Evolutionary conservation across 2,797 vertebrate genomes (phyloP).

Genomic region (Mormyrops attenuatus): DNA sequence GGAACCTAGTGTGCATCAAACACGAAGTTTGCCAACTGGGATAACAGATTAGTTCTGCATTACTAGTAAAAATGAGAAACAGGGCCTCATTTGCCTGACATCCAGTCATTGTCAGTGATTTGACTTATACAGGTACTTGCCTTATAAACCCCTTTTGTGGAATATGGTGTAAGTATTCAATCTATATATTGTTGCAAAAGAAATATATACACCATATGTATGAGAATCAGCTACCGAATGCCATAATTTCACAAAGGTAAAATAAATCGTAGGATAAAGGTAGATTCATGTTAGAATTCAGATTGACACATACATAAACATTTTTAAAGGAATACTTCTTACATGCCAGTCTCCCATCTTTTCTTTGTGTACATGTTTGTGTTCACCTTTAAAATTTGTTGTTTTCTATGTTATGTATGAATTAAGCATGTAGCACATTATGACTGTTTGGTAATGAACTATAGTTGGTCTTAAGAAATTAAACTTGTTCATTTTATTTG

Average conservation of each 20-base stretch:
- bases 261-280: not conserved
- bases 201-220: not conserved
- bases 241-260: not conserved
- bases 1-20: not conserved
- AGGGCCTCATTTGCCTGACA: not conserved
- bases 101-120: not conserved
- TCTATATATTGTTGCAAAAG: not conserved
- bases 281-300: not conserved
- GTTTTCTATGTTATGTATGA: not conserved
- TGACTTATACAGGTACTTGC: not conserved
- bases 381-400: constrained; percentile 2
- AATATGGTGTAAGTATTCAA: not conserved
- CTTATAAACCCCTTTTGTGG: not conserved
- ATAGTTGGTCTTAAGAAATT: not conserved
- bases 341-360: not conserved
- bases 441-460: not conserved
- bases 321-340: not conserved
- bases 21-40: not conserved
- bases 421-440: not conserved
- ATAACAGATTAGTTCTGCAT: not conserved
- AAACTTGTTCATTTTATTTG: not conserved
- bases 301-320: not conserved
- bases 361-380: not conserved
- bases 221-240: not conserved
- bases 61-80: not conserved